Percentiles rank a stretch among this genome's conserved stretches.
Evolutionary conservation across 2,888 invertebrate genomes (phyloP).

Genomic region (Aphidoletes aphidimyza): DNA sequence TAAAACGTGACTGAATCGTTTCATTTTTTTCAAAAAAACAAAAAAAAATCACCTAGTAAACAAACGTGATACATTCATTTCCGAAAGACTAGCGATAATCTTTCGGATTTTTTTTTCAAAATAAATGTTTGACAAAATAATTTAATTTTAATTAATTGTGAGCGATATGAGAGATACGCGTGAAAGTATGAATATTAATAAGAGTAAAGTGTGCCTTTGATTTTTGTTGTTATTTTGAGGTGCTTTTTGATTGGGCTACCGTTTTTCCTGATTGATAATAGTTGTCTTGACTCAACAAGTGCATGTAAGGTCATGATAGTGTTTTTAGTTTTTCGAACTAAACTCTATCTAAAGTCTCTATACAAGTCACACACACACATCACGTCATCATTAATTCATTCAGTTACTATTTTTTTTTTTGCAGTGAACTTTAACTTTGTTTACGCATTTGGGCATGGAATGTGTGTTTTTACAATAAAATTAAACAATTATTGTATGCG

Average conservation of each 20-base stretch:
- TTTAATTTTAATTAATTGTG: neutral
- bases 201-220: no score
- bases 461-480: neutral
- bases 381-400: neutral
- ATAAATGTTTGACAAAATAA: neutral
- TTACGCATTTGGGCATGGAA: neutral
- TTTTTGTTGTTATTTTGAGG: no score
- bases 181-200: no score
- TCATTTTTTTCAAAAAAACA: neutral
- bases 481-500: neutral
- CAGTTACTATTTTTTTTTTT: neutral
- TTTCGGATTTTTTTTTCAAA: neutral
- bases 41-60: neutral
- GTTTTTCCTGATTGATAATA: no score
- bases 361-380: neutral
- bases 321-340: no score
- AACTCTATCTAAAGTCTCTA: no score
- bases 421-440: neutral
- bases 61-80: neutral
- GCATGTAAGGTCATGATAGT: no score
- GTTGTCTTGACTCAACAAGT: no score
- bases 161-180: no score
- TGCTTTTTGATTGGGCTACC: no score
- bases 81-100: neutral
- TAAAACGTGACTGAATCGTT: constrained; percentile 24